Evolutionary conservation across 2,113 vertebrate genomes (phyloP), one percentile per base, ranked within the genome.

Genomic region (Mesitornis unicolor): DNA sequence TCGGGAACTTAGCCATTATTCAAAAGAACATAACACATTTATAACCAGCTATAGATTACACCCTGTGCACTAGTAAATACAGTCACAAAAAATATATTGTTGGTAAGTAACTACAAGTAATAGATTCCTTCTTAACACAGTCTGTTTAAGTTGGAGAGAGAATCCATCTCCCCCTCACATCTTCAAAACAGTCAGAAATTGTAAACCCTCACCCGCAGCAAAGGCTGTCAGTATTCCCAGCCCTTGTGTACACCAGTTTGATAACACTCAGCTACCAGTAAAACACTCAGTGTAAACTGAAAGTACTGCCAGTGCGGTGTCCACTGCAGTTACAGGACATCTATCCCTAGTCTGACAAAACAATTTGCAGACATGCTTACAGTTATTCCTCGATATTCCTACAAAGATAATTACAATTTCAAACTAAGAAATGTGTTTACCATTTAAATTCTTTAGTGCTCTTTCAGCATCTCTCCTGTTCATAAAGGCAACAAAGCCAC

Each of bases 401-500:
- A 54, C 38, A 63, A 36, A 83, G 45, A 35, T 77, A 80, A 83
- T 45, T 38, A 60, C 29, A 81, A 53, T 12, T 38, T 33, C 9
- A 5, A 90, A 84, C 9, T 3, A 5, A 92, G 80, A 87, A 87
- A 68, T 24, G 17, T 35, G 5, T 48, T 93, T 98, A 99, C 99
- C 99, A 93, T 99, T 99, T 96, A 99, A 98, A 94, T 99, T 99
- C 97, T 99, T 99, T 86, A 99, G 97, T 11, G 99, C 99, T 97
- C 99, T 98, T 98, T 99, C 99, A 82, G 99, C 99, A 98, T 99
- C 99, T 98, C 98, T 99, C 97, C 99, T 99, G 93, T 99, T 99
- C 99, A 99, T 99, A 97, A 99, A 99, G 50, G 99, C 99, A 97
- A 99, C 99, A 98, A 99, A 99, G 75, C 99, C 99, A 97, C 99